These are phyloP conservation scores for Rhabdornis inornatus DNA, from an alignment of 2,113 vertebrate species.

Conservation along the genomic window DNA sequence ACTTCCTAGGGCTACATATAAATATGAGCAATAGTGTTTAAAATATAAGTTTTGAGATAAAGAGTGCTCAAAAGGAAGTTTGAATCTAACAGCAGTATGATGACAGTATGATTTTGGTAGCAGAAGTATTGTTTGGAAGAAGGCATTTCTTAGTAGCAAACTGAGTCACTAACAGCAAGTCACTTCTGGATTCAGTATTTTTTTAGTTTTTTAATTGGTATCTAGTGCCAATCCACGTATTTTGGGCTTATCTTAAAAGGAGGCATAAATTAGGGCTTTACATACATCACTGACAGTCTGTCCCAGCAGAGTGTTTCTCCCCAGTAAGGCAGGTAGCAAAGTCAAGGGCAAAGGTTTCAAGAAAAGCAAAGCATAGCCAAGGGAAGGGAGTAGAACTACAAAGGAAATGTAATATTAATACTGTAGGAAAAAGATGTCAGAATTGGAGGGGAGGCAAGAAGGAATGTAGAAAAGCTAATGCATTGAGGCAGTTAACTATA, in stretches of 20 bases:
- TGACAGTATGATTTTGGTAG: not conserved
- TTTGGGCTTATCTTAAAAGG: not conserved
- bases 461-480: not conserved
- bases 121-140: not conserved
- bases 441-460: not conserved
- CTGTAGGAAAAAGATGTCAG: not conserved
- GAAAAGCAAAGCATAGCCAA: not conserved
- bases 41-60: not conserved
- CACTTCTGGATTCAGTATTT: not conserved
- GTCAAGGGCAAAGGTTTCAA: not conserved
- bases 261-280: not conserved
- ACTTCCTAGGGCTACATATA: not conserved
- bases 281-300: not conserved
- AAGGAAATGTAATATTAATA: not conserved
- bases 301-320: not conserved
- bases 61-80: not conserved
- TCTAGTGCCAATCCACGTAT: not conserved
- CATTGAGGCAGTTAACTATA: not conserved
- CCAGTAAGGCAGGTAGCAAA: not conserved
- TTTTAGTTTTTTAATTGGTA: not conserved
- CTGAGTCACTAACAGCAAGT: not conserved
- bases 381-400: not conserved
- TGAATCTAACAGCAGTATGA: not conserved
- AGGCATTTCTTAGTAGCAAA: not conserved
- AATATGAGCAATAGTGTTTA: not conserved